Evolutionary conservation across 2,797 vertebrate species (phyloP).

Genomic region (Cossypha polioptera): DNA sequence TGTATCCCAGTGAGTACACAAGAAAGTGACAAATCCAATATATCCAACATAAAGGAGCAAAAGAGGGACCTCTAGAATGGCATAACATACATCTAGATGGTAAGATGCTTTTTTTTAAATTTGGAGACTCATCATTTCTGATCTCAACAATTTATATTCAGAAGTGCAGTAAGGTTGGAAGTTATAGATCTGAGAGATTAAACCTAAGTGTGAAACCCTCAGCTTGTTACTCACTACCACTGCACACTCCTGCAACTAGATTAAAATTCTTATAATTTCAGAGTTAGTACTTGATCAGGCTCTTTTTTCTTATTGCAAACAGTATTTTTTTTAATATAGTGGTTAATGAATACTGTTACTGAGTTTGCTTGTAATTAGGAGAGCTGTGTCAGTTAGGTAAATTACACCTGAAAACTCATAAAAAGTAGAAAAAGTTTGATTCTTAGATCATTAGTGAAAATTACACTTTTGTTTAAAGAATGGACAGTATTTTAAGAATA

Average conservation of each 20-base stretch:
- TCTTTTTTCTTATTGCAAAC: neutral
- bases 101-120: neutral
- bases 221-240: neutral
- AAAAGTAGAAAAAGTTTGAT: neutral
- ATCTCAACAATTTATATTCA: neutral
- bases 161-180: neutral
- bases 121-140: neutral
- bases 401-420: neutral
- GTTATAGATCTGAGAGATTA: neutral
- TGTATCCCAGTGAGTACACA: neutral
- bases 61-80: neutral
- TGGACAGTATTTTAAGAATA: neutral
- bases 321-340: neutral
- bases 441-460: accelerated
- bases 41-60: neutral
- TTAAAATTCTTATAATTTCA: neutral
- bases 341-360: neutral
- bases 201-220: neutral
- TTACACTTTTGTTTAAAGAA: neutral
- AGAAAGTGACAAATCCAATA: neutral
- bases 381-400: neutral
- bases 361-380: neutral
- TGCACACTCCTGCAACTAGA: neutral
- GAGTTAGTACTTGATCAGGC: neutral
- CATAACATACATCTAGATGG: neutral